Conservation (phyloP, 2,888 invertebrate species). For the Athalia rosae region DNA sequence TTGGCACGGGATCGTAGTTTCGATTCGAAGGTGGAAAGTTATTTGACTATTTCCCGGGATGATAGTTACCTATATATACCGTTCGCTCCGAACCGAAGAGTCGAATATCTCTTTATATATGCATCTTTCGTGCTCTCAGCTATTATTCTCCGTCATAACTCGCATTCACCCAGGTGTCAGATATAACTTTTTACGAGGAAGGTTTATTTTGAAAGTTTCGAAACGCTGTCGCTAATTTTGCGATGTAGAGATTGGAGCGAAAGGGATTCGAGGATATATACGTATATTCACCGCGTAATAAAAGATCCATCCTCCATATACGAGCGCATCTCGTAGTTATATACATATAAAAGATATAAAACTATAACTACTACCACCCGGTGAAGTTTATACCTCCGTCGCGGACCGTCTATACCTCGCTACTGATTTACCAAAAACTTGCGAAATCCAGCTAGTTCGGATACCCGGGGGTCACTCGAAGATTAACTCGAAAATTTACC, state of each 20-base stretch:
- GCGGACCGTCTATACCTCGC: conserved; percentile 4
- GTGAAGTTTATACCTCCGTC: background rate
- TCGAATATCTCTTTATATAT: conserved; percentile 22
- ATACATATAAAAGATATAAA: conserved; percentile 27
- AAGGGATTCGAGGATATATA: background rate
- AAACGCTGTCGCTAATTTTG: conserved; percentile 43
- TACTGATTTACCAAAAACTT: background rate
- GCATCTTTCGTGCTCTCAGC: conserved; percentile 3
- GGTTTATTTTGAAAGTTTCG: conserved; percentile 39
- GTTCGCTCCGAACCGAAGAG: background rate
- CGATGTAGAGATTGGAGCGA: conserved; percentile 18
- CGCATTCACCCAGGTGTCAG: conserved; percentile 23
- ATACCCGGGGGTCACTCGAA: background rate
- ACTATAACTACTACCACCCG: conserved; percentile 11
- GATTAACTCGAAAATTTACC: too few species aligned
- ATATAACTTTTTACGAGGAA: conserved; percentile 35
- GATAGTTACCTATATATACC: background rate
- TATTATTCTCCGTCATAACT: background rate
- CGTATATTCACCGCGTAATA: background rate
- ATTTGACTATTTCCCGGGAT: conserved; percentile 6
- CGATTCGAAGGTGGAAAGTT: conserved; percentile 1
- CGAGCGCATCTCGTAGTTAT: conserved; percentile 25
- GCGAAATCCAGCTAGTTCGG: conserved; percentile 1
- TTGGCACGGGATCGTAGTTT: conserved; percentile 8
- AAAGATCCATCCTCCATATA: conserved; percentile 22